phyloP scores from a whole-genome alignment of 1,140 invertebrate species.

The Mactra quadrangularis region DNA sequence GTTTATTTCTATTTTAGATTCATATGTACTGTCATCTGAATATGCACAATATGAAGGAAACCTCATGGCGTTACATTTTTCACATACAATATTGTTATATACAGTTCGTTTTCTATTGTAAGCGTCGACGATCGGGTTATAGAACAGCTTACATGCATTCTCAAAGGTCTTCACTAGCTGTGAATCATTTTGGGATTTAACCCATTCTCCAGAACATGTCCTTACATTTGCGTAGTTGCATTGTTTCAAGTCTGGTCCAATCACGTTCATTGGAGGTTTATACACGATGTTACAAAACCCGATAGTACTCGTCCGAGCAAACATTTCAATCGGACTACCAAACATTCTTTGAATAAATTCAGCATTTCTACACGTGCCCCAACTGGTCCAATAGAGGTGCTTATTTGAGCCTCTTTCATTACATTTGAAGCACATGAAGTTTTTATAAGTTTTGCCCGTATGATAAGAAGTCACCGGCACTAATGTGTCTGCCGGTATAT shows the following conservation, averaged over 20 bases:
- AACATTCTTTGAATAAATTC: background rate
- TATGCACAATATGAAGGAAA: no score
- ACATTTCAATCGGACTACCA: background rate
- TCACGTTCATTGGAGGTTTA: background rate
- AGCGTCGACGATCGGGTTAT: background rate
- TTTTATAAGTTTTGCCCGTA: background rate
- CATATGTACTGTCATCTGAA: no score
- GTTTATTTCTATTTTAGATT: no score
- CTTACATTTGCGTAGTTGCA: background rate
- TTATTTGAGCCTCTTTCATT: background rate
- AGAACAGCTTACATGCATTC: background rate
- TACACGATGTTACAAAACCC: background rate
- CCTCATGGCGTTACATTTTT: background rate
- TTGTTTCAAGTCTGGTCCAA: no score
- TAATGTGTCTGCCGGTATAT: background rate
- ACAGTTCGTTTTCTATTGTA: no score
- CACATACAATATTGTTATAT: background rate
- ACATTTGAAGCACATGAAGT: slow-evolving; percentile 10
- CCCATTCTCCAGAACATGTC: background rate
- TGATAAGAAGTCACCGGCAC: background rate
- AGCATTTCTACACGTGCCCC: background rate
- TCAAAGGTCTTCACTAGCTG: background rate
- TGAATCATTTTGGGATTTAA: background rate
- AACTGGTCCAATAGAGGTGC: background rate
- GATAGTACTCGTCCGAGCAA: no score